A percentile compares a stretch with the other conserved stretches of the same genome.
These are phyloP conservation scores for Hoplodrina ambigua DNA, from an alignment of 2,888 invertebrate genomes.

Conservation along the genomic window DNA sequence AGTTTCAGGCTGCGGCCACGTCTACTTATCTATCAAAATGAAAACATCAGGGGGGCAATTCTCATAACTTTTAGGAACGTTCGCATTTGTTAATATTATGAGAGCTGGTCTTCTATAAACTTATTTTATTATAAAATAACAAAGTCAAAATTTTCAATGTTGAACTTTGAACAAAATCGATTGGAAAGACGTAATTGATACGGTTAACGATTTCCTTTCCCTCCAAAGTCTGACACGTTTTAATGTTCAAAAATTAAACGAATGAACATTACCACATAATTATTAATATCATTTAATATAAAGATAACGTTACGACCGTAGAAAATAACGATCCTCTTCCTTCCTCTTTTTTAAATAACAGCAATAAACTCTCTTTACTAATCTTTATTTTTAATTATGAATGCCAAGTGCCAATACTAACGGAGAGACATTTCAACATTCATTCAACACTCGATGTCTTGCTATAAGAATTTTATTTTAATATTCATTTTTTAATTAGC, in stretches of 20 bases:
- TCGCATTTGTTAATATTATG: too few species aligned
- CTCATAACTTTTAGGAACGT: too few species aligned
- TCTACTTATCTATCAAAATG: too few species aligned
- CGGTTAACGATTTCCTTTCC: constrained; percentile 46
- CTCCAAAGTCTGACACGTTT: constrained; percentile 27
- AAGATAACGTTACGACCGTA: constrained; percentile 41
- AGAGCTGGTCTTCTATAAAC: too few species aligned
- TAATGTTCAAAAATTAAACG: constrained; percentile 31
- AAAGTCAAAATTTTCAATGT: background rate
- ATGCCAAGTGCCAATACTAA: constrained; percentile 34
- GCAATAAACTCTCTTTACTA: constrained; percentile 53
- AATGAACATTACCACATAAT: constrained; percentile 39
- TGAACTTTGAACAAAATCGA: background rate
- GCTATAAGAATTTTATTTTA: constrained; percentile 15
- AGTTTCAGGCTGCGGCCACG: too few species aligned
- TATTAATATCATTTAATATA: constrained; percentile 53
- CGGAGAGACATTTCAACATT: constrained; percentile 30
- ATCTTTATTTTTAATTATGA: constrained; percentile 54
- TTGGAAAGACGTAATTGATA: constrained; percentile 8
- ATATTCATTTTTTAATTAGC: constrained; percentile 19
- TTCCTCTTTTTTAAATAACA: constrained; percentile 58
- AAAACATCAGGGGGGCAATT: too few species aligned
- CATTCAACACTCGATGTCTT: constrained; percentile 16
- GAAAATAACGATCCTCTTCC: constrained; percentile 62
- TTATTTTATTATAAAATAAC: too few species aligned